These are phyloP conservation scores for Polydrusus cervinus DNA, from an alignment of 2,888 invertebrate genomes.

Conservation along the genomic window DNA sequence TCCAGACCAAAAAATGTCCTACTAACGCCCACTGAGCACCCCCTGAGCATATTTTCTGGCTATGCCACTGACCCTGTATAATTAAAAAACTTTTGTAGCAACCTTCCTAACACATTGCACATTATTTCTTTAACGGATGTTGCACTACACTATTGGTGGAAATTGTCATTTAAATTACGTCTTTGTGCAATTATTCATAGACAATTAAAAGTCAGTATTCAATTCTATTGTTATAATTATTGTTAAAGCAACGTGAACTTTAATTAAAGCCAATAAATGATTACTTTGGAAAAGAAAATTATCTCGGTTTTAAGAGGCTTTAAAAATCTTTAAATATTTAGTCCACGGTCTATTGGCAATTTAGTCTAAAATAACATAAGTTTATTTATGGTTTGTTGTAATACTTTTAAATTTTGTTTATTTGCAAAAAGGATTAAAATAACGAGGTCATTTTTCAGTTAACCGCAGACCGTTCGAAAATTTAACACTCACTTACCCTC, in stretches of 20 bases:
- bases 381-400: too few species aligned
- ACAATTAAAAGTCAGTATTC: slow-evolving; percentile 2
- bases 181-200: not conserved
- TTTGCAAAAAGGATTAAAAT: too few species aligned
- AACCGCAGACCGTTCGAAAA: too few species aligned
- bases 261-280: slow-evolving; percentile 1
- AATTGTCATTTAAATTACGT: slow-evolving; percentile 9
- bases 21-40: too few species aligned
- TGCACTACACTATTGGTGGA: not conserved
- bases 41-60: too few species aligned
- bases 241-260: not conserved
- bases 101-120: too few species aligned
- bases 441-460: too few species aligned
- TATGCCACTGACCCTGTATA: too few species aligned
- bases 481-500: too few species aligned
- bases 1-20: too few species aligned
- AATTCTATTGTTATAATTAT: slow-evolving; percentile 5
- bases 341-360: not conserved
- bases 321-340: not conserved
- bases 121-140: slow-evolving; percentile 14
- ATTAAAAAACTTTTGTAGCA: too few species aligned
- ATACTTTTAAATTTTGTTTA: too few species aligned
- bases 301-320: not conserved
- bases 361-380: not conserved
- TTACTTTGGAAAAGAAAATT: not conserved